phyloP scores from a whole-genome alignment of 2,113 vertebrate genomes.

The Lophius piscatorius region DNA sequence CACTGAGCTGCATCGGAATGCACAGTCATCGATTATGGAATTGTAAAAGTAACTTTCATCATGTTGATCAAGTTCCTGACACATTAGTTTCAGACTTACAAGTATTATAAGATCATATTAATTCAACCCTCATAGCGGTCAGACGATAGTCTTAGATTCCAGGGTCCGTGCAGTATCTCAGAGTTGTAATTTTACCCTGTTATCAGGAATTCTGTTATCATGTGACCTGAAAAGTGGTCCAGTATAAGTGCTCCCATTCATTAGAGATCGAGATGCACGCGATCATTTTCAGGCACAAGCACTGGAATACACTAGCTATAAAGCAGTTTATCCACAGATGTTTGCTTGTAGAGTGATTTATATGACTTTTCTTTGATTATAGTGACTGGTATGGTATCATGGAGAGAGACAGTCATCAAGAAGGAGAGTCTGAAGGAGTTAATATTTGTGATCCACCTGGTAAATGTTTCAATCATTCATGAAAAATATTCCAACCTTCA shows the following conservation, averaged over 20 bases:
- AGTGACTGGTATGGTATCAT: constrained; percentile 78
- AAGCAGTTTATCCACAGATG: neutral
- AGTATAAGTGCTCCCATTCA: constrained; percentile 59
- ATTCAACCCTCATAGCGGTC: neutral
- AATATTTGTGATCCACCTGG: constrained; percentile 58
- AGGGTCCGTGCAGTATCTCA: constrained; percentile 21
- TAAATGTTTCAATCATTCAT: constrained; percentile 24
- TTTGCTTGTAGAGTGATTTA: neutral
- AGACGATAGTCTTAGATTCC: constrained; percentile 23
- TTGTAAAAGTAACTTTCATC: neutral
- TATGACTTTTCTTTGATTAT: neutral
- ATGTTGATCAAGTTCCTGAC: neutral
- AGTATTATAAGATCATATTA: neutral
- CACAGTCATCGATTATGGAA: neutral
- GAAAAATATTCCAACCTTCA: neutral
- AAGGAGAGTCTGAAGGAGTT: constrained; percentile 56
- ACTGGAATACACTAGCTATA: neutral
- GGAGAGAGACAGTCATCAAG: constrained; percentile 68
- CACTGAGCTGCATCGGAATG: constrained; percentile 14
- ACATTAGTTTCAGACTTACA: neutral
- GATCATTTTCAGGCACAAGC: constrained; percentile 3
- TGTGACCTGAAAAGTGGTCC: constrained; percentile 52
- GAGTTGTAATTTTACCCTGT: constrained; percentile 31
- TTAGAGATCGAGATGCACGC: constrained; percentile 20
- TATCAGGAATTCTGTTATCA: constrained; percentile 46